These are phyloP conservation scores for Catocala fraxini DNA, from an alignment of 2,888 invertebrate genomes.

Conservation along the genomic window DNA sequence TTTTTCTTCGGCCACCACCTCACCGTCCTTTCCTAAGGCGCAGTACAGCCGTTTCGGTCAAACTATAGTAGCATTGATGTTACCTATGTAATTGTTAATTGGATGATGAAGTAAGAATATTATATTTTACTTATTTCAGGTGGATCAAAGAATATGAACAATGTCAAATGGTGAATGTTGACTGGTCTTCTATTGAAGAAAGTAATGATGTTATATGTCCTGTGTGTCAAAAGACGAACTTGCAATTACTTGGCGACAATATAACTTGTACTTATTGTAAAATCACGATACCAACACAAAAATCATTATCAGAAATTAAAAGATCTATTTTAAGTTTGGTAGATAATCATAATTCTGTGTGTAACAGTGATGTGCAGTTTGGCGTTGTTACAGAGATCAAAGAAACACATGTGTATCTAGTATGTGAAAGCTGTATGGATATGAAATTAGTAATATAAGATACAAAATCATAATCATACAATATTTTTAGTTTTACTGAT, in stretches of 20 bases:
- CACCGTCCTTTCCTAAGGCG: too few species aligned
- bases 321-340: constrained; percentile 59
- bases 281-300: constrained; percentile 61
- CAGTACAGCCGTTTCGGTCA: too few species aligned
- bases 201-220: constrained; percentile 83
- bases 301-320: constrained; percentile 65
- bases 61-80: too few species aligned
- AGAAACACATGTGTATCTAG: constrained; percentile 74
- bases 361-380: constrained; percentile 69
- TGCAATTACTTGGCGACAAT: constrained; percentile 52
- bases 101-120: background rate
- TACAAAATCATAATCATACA: background rate
- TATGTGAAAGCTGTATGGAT: constrained; percentile 75
- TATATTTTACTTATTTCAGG: constrained; percentile 61
- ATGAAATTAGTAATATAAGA: constrained; percentile 60
- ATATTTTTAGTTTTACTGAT: background rate
- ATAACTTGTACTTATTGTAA: constrained; percentile 74
- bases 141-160: constrained; percentile 79
- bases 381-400: constrained; percentile 63
- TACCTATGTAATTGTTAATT: too few species aligned
- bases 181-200: constrained; percentile 74
- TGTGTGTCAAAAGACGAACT: constrained; percentile 79
- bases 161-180: constrained; percentile 69
- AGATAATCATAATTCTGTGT: constrained; percentile 67
- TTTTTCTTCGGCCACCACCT: too few species aligned